Percentiles rank a stretch among this genome's conserved stretches.
These are phyloP conservation scores for Harpegnathos saltator DNA, from an alignment of 1,140 invertebrate species.

Conservation along the genomic window DNA sequence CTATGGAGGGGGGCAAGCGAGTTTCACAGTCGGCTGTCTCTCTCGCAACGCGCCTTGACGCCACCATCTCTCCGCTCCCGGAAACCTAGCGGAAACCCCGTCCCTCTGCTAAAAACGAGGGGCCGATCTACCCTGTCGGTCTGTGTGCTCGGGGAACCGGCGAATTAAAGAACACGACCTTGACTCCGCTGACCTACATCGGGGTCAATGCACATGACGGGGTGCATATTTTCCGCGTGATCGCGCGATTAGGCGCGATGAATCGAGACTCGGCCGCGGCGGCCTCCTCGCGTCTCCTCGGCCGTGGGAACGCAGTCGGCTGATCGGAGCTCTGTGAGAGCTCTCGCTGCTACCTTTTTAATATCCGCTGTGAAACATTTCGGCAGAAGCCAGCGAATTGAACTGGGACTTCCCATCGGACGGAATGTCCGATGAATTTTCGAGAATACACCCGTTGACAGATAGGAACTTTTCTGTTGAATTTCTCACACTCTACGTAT, in stretches of 20 bases:
- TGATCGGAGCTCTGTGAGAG: neutral
- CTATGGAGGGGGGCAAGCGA: conserved; percentile 18
- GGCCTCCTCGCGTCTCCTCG: neutral
- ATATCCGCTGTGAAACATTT: neutral
- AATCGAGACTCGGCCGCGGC: neutral
- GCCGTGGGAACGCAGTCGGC: neutral
- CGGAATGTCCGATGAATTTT: no score
- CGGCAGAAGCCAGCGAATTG: neutral
- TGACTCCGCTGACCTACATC: conserved; percentile 69
- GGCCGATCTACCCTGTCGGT: conserved; percentile 47
- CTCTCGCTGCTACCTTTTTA: no score
- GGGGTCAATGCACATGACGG: conserved; percentile 57
- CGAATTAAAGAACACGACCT: conserved; percentile 74
- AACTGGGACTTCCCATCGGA: no score
- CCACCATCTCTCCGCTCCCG: neutral
- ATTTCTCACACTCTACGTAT: no score
- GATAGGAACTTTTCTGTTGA: no score
- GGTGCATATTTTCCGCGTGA: conserved; percentile 56
- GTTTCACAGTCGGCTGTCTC: conserved; percentile 65
- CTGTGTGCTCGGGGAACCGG: conserved; percentile 62
- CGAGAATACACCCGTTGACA: no score
- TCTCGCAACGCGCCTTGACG: conserved; percentile 42
- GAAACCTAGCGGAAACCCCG: neutral
- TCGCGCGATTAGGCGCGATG: conserved; percentile 41
- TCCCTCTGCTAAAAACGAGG: conserved; percentile 26